phyloP scores from a whole-genome alignment of 2,113 vertebrate species.

The Tenebrosternarchus preto region DNA sequence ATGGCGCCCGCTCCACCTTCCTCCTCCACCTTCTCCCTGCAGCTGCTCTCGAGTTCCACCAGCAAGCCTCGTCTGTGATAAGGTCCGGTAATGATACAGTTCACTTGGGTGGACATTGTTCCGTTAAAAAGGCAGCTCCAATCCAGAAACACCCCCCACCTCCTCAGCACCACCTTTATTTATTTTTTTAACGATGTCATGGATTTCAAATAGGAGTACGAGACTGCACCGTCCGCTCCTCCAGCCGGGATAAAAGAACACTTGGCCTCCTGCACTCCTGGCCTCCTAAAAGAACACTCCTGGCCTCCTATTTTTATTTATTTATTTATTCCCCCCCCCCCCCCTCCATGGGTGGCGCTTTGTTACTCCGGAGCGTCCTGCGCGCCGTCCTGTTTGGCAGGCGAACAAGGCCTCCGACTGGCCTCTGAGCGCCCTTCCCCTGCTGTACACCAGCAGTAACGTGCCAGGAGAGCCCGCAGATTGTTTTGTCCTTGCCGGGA shows the following conservation, averaged over 20 bases:
- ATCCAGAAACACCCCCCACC: not conserved
- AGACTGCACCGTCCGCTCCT: not conserved
- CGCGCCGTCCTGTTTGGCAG: conserved; percentile 34
- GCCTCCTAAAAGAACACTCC: too few relatives aligned
- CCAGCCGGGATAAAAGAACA: too few relatives aligned
- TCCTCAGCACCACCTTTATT: too few relatives aligned
- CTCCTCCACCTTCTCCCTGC: too few relatives aligned
- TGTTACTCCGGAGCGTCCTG: conserved; percentile 31
- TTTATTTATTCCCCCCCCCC: too few relatives aligned
- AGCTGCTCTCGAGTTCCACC: too few relatives aligned
- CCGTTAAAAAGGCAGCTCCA: not conserved
- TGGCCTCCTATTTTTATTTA: conserved; percentile 5
- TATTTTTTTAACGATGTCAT: too few relatives aligned
- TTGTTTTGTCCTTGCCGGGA: conserved; percentile 19
- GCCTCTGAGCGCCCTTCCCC: conserved; percentile 12
- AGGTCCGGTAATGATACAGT: too few relatives aligned
- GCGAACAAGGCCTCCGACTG: conserved; percentile 26
- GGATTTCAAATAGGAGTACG: conserved; percentile 8
- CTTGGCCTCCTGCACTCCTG: too few relatives aligned
- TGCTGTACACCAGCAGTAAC: conserved; percentile 20
- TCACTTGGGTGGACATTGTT: too few relatives aligned
- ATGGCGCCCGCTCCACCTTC: too few relatives aligned
- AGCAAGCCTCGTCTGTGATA: too few relatives aligned
- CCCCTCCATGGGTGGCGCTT: not conserved
- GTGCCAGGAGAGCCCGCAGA: conserved; percentile 8